Evolutionary conservation across 2,113 vertebrate genomes (phyloP).

Genomic region (Puma concolor): DNA sequence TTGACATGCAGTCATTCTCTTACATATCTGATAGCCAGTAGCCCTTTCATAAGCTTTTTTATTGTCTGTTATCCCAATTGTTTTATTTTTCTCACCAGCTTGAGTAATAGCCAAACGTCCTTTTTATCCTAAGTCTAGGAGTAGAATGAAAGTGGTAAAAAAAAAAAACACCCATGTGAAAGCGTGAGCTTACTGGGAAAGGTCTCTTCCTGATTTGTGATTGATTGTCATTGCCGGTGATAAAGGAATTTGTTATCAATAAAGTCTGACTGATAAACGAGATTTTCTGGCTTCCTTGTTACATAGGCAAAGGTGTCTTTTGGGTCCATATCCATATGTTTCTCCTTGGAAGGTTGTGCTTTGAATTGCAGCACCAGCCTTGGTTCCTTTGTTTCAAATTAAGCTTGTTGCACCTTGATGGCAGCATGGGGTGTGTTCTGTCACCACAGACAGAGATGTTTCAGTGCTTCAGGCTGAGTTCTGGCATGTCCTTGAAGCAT

Average conservation of each 20-base stretch:
- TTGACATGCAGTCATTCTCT: conserved; percentile 27
- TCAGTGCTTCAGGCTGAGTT: conserved; percentile 8
- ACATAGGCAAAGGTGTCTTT: neutral
- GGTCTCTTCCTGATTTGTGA: neutral
- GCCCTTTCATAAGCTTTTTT: neutral
- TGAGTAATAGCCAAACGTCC: neutral
- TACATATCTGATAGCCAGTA: neutral
- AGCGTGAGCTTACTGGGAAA: neutral
- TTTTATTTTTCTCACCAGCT: neutral
- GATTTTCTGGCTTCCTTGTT: neutral
- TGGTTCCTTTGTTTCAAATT: neutral
- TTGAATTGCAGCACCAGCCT: neutral
- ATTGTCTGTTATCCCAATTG: neutral
- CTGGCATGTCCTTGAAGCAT: conserved; percentile 30
- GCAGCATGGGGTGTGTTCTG: neutral
- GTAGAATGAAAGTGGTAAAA: neutral
- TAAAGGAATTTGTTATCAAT: neutral
- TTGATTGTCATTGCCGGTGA: neutral
- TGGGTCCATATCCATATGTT: neutral
- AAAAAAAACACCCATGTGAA: neutral
- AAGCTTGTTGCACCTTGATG: neutral
- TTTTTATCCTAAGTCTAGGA: neutral
- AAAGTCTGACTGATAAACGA: neutral
- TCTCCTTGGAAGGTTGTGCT: neutral
- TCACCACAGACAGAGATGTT: neutral